Evolutionary conservation across 2,113 vertebrate genomes (phyloP).

Genomic region (Solenodon paradoxus): DNA sequence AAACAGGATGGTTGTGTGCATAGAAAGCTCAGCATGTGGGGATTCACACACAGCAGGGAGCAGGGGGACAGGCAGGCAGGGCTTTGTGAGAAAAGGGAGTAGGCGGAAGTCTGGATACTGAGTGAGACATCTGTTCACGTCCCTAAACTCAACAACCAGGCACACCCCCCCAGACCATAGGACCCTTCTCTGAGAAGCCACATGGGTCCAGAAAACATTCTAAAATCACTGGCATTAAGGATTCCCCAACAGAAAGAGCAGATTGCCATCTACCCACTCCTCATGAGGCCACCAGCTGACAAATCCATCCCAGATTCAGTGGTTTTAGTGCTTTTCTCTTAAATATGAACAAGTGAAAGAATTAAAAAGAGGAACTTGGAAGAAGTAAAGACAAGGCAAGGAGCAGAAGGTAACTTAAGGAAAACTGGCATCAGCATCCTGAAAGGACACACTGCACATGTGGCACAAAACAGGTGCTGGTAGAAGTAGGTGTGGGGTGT

Average conservation of each 20-base stretch:
- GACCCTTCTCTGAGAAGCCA: background rate
- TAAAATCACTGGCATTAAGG: background rate
- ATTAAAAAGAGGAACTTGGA: background rate
- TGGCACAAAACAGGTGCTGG: background rate
- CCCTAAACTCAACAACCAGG: background rate
- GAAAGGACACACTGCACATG: background rate
- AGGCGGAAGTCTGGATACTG: background rate
- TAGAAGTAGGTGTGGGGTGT: background rate
- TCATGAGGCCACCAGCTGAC: no score
- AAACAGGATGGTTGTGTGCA: background rate
- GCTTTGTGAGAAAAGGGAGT: background rate
- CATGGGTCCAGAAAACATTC: background rate
- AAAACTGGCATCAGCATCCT: background rate
- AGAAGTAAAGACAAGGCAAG: background rate
- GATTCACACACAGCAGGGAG: background rate
- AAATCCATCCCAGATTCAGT: background rate
- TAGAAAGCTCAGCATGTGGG: no score
- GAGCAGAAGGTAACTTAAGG: background rate
- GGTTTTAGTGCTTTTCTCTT: background rate
- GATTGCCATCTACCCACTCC: background rate
- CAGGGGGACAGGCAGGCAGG: background rate
- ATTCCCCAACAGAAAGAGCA: background rate
- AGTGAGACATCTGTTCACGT: no score
- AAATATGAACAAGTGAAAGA: background rate
- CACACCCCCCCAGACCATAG: fast-evolving